Evolutionary conservation across 92 coral and sea anemone species (phyloP), one percentile per base, ranked within the genome.

Genomic region (Porites divaricata): DNA sequence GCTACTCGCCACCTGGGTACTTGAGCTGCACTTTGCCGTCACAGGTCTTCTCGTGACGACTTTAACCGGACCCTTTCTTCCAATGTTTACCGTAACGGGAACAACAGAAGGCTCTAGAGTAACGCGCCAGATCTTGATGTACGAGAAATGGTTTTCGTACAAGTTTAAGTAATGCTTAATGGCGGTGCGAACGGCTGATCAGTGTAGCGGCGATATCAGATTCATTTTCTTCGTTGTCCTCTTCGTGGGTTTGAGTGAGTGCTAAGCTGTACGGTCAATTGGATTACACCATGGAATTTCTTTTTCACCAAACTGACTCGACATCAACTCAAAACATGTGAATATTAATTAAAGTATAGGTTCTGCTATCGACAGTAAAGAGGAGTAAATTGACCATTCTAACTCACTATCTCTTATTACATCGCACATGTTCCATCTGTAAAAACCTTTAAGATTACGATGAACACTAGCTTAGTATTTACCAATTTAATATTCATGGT

Each of bases 71-170:
- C 14, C 65, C 82, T 7, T 66, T 17, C 51, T 89, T 89, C 92
- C 92, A 84, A 23, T 59, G 16, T 14, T 59, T 59, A n/a, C 86
- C 93, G 67, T 88, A 86, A 10, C 77, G 59, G 2, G 90, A 72
- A 59, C 93, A 89, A 26, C 68, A 58, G 26, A 63, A 84, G 0
- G 89, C 72, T 62, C 78, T 84, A 13, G 73, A 20, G 62, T 84
- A 88, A 1, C 35, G 16, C 11, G 50, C 48, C 3, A 85, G 59
- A 25, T 76, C 77, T 83, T 76, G 19, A 89, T 85, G 52, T 62
- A 89, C 15, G 62, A 19, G 28, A 89, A 85, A 24, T 80, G 90
- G 61, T 72, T 22, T 17, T 74, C 45, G 90, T 81, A 67, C 4
- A 85, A 79, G 74, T 90, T 85, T 15, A 90, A 58, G 69, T 85